phyloP scores from a whole-genome alignment of 1,140 invertebrate genomes.

The Lasioglossum albipes region DNA sequence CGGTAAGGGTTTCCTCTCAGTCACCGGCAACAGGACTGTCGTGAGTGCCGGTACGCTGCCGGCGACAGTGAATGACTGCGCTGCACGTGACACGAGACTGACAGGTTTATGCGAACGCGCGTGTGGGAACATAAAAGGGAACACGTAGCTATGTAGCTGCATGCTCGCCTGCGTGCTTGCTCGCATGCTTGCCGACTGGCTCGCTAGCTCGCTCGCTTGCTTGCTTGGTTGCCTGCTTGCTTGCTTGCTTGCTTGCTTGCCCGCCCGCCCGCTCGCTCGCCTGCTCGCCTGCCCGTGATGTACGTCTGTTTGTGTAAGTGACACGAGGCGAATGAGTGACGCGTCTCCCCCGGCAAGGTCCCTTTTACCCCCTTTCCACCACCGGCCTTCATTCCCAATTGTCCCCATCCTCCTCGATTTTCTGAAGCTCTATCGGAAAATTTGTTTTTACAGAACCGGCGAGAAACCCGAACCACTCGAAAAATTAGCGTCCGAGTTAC shows the following conservation, averaged over 20 bases:
- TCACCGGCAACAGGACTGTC: constrained; percentile 61
- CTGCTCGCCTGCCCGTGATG: constrained; percentile 70
- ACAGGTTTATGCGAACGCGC: constrained; percentile 79
- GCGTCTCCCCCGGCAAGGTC: constrained; percentile 63
- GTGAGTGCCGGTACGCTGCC: constrained; percentile 73
- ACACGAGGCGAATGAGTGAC: constrained; percentile 78
- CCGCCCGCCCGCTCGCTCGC: constrained; percentile 49
- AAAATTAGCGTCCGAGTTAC: not conserved
- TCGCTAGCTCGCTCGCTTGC: constrained; percentile 36
- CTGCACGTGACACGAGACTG: constrained; percentile 80
- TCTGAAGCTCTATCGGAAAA: constrained; percentile 6
- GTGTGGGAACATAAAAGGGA: constrained; percentile 80
- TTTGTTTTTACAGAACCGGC: not conserved
- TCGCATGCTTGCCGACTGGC: not conserved
- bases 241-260: constrained; percentile 42
- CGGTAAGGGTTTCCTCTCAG: constrained; percentile 50
- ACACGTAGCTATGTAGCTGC: constrained; percentile 71
- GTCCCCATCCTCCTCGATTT: constrained; percentile 39
- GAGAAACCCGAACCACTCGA: not conserved
- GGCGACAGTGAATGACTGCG: constrained; percentile 79
- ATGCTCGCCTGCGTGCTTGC: constrained; percentile 69
- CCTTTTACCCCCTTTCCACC: constrained; percentile 29
- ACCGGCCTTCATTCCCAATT: constrained; percentile 24
- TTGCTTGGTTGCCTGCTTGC: constrained; percentile 36
- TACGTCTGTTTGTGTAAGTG: constrained; percentile 81